Base-by-base conservation (phyloP, 1,140 invertebrate genomes). In the Drosophila simulans region DNA sequence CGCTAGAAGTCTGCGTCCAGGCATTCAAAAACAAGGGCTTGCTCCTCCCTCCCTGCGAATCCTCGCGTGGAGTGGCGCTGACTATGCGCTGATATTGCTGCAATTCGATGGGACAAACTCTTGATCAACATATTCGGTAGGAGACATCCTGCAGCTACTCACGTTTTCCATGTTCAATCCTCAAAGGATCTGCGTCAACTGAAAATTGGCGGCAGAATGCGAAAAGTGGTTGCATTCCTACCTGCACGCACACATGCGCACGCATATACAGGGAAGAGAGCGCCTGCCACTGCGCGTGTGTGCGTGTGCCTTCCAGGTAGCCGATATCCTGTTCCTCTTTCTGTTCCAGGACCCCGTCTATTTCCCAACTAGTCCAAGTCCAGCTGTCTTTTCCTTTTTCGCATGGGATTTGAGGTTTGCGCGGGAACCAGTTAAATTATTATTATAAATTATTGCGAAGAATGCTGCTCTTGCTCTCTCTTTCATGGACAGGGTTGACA, bases 151-250 rank as follows among this genome's bases (percentile, higher is more conserved):
- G 12, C 25, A n/a, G 20, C 8, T 35, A 76, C 84, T 84, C 58
- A 88, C 84, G 10, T 73, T 82, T 15, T 84, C 64, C 84, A 88
- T 88, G 53, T 62, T 48, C 48, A 45, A 65, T 52, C 43, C 42
- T 68, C 39, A 60, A 34, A 39, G 52, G 78, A 48, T 79, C 54
- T 43, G 70, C 70, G 58, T 82, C 79, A 48, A 86, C 65, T 86
- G 39, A 60, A 73, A 88, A 76, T 88, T 86, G 79, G 83, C 84
- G 82, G 83, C 83, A 84, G 58, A 83, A 78, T 82, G 81, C 80
- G 72, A 78, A 85, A 80, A 72, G 52, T 45, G 69, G 37, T 65
- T 52, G 60, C 52, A 63, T 52, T 56, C 48, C 48, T 86, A 80
- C 81, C 68, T 77, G 75, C 40, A 70, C 52, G 52, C 43, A 75